Percentiles rank a stretch among this genome's conserved stretches.
Conservation (phyloP, 2,113 vertebrate species). For the Notarius quadriscutis region DNA sequence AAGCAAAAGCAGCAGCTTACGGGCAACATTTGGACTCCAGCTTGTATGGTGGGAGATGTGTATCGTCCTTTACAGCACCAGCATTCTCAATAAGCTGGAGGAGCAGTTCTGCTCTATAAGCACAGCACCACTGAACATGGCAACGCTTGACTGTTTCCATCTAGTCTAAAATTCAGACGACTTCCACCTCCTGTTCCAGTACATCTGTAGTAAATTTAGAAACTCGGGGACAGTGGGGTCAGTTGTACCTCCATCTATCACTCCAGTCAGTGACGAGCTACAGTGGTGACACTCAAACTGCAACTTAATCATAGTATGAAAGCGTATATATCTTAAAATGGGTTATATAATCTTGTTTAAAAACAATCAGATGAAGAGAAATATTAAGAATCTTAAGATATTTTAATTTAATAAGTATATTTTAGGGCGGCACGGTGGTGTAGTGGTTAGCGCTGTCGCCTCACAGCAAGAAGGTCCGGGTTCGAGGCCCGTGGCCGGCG, state of each 20-base stretch:
- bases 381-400: not conserved
- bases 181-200: not conserved
- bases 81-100: not conserved
- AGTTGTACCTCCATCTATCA: not conserved
- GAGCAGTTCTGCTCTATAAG: conserved; percentile 7
- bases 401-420: not conserved
- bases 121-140: not conserved
- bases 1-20: not conserved
- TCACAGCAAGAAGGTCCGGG: no score
- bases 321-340: not conserved
- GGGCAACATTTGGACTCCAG: not conserved
- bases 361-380: not conserved
- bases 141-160: not conserved
- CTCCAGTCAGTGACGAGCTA: not conserved
- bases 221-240: not conserved
- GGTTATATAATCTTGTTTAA: not conserved
- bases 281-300: not conserved
- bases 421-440: no score
- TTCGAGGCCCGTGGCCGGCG: no score
- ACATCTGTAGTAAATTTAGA: not conserved
- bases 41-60: not conserved
- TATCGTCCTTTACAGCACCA: not conserved
- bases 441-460: no score
- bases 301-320: not conserved
- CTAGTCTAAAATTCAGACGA: not conserved